Conservation (phyloP, 2,797 vertebrate species). For the Myotis vivesi region DNA sequence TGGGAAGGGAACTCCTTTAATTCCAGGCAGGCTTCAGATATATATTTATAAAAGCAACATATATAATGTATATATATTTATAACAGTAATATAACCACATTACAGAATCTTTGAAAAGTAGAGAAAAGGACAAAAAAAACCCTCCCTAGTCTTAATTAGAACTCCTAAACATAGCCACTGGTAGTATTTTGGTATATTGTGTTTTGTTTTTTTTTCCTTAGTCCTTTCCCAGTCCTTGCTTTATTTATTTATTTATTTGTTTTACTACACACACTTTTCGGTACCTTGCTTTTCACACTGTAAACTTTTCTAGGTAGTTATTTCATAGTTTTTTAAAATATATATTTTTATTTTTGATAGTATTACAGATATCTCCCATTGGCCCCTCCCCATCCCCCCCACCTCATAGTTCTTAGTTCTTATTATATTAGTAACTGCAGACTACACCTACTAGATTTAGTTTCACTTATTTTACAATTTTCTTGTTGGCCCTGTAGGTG, state of each 20-base stretch:
- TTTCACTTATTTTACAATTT: neutral
- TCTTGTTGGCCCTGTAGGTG: neutral
- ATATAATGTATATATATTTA: slow-evolving; percentile 50
- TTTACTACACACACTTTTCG: neutral
- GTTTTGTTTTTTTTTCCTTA: neutral
- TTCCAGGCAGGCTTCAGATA: slow-evolving; percentile 42
- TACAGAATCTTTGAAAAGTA: slow-evolving; percentile 55
- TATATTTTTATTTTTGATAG: no score
- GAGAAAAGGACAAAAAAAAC: neutral
- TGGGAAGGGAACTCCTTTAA: slow-evolving; percentile 35
- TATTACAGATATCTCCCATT: no score
- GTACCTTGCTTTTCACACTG: neutral
- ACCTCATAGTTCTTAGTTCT: neutral
- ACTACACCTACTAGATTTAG: neutral
- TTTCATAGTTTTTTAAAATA: neutral
- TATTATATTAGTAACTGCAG: neutral
- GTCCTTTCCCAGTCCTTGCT: neutral
- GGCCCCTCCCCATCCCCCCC: neutral
- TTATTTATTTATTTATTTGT: neutral
- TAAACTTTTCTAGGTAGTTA: neutral
- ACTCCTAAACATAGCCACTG: neutral
- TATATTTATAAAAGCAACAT: slow-evolving; percentile 45
- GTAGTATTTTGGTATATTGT: neutral
- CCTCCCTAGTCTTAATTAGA: slow-evolving; percentile 39
- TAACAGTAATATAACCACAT: slow-evolving; percentile 53